A percentile compares a stretch with the other conserved stretches of the same genome.
These are phyloP conservation scores for Rhyacophila evoluta DNA, from an alignment of 2,888 invertebrate species.

Conservation along the genomic window DNA sequence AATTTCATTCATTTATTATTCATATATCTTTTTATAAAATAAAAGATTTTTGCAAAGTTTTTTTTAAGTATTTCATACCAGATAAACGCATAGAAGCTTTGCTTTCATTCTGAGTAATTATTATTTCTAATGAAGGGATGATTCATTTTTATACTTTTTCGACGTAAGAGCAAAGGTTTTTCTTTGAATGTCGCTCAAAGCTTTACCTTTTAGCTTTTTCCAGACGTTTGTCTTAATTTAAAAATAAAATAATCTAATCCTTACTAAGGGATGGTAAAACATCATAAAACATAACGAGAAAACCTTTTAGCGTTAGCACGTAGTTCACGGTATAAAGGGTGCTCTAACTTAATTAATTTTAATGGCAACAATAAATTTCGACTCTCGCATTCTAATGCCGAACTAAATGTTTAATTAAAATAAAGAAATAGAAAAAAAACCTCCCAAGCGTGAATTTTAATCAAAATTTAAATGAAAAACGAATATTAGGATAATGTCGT, in stretches of 20 bases:
- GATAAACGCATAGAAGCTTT: no score
- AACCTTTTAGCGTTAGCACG: constrained; percentile 6
- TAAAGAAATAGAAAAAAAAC: constrained; percentile 4
- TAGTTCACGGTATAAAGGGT: constrained; percentile 8
- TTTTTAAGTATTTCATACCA: no score
- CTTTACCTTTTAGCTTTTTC: background rate
- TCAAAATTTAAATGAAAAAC: background rate
- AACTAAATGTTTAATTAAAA: background rate
- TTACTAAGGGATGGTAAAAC: background rate
- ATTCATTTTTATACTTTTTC: no score
- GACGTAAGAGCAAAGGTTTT: no score
- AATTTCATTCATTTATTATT: no score
- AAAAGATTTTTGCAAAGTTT: no score
- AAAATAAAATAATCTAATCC: background rate
- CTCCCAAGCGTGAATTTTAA: background rate
- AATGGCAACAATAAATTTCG: constrained; percentile 20
- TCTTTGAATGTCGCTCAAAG: background rate
- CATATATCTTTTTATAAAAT: no score
- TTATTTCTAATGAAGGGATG: no score
- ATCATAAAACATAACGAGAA: constrained; percentile 19
- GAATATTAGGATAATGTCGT: background rate
- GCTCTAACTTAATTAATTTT: constrained; percentile 14
- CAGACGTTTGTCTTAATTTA: background rate
- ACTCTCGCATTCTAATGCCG: background rate
- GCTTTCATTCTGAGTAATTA: no score